phyloP scores from a whole-genome alignment of 92 coral and sea anemone species.

The Porites evermanni region DNA sequence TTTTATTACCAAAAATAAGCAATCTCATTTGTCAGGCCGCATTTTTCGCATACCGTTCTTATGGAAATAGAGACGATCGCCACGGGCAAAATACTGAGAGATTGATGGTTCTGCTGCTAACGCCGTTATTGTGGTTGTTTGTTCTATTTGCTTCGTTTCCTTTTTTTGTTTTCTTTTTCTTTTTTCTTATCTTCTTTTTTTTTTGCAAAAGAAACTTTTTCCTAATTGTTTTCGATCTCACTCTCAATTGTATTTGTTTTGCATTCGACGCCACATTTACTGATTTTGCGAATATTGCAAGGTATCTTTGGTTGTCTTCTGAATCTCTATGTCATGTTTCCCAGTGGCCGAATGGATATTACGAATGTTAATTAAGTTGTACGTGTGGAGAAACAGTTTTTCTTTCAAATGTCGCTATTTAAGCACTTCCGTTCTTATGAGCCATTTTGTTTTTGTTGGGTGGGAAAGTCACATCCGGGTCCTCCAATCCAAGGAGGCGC shows the following conservation, averaged over 20 bases:
- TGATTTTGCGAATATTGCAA: too few species aligned
- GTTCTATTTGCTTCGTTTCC: neutral
- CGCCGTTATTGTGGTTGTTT: neutral
- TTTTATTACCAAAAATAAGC: neutral
- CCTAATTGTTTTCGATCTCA: too few species aligned
- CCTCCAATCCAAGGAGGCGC: neutral
- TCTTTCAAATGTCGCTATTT: neutral
- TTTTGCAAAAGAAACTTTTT: too few species aligned
- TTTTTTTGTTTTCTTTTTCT: too few species aligned
- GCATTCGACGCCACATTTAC: too few species aligned
- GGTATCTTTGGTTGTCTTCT: too few species aligned
- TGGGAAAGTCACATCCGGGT: neutral
- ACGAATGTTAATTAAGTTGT: too few species aligned
- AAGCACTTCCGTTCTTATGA: neutral
- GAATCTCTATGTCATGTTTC: too few species aligned
- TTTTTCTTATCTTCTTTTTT: too few species aligned
- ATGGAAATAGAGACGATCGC: neutral
- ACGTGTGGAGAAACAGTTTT: neutral
- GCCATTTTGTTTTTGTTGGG: neutral
- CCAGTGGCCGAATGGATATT: too few species aligned
- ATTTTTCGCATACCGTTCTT: slow-evolving; percentile 4
- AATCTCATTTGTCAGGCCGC: neutral
- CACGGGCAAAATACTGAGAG: neutral
- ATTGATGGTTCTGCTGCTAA: neutral
- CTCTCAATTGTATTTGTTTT: too few species aligned